Conservation (phyloP, 1,140 invertebrate species). For the Whitmania pigra region DNA sequence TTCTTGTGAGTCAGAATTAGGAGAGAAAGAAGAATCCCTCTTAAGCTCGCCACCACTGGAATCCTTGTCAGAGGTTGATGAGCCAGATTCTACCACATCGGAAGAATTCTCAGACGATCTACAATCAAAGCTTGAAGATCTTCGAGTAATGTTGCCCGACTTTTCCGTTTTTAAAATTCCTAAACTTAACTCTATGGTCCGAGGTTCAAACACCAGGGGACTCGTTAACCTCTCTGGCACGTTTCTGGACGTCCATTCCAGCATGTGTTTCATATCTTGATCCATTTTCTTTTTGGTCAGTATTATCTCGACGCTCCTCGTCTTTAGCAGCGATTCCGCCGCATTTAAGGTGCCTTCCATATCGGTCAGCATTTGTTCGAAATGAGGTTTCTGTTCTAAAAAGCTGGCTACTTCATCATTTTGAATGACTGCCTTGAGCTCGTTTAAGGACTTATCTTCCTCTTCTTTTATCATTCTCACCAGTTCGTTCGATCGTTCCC, state of each 20-base stretch:
- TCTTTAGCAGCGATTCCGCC: slow-evolving; percentile 39
- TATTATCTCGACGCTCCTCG: slow-evolving; percentile 40
- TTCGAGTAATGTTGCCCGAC: neutral
- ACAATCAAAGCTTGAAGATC: too few species aligned
- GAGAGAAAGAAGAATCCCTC: too few species aligned
- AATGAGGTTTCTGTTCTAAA: slow-evolving; percentile 33
- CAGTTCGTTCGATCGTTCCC: slow-evolving; percentile 37
- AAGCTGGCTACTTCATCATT: slow-evolving; percentile 32
- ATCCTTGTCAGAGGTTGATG: neutral
- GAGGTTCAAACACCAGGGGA: neutral
- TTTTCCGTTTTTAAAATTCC: neutral
- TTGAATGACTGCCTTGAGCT: slow-evolving; percentile 35
- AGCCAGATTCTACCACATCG: neutral
- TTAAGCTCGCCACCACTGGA: too few species aligned
- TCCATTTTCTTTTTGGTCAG: slow-evolving; percentile 39
- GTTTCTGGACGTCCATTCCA: slow-evolving; percentile 6
- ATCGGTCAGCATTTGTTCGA: slow-evolving; percentile 37
- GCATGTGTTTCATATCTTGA: slow-evolving; percentile 32
- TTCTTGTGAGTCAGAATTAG: too few species aligned
- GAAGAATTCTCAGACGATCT: neutral
- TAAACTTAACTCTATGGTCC: neutral
- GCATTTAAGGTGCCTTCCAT: slow-evolving; percentile 38
- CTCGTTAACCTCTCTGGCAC: neutral
- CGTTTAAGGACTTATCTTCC: slow-evolving; percentile 27
- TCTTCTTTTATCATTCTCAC: slow-evolving; percentile 33